A percentile compares a stretch with the other conserved stretches of the same genome.
phyloP scores from a whole-genome alignment of 2,888 invertebrate genomes.

The Andricus quercusramuli region DNA sequence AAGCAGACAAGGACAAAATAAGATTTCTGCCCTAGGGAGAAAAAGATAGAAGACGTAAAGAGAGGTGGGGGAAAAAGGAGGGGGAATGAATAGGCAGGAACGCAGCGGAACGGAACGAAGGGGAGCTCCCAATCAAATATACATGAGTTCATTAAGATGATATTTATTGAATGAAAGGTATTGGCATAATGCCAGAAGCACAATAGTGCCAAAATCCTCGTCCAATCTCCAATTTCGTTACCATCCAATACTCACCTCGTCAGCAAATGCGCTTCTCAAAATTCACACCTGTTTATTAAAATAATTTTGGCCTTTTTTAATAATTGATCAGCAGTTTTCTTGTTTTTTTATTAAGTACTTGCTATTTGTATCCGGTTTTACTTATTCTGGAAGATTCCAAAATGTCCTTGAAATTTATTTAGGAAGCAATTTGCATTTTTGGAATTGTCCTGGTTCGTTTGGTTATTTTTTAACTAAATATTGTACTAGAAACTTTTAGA shows the following conservation, averaged over 20 bases:
- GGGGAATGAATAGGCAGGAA: conserved; percentile 51
- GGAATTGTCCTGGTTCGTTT: too few relatives aligned
- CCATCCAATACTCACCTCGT: not conserved
- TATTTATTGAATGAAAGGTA: conserved; percentile 72
- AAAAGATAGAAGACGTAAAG: conserved; percentile 16
- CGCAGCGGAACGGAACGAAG: conserved; percentile 48
- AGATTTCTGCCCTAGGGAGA: not conserved
- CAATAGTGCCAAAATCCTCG: conserved; percentile 70
- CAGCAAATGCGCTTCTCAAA: not conserved
- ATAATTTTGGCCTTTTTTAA: not conserved
- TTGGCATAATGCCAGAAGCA: conserved; percentile 69
- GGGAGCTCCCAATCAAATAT: conserved; percentile 69
- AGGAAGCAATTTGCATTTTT: too few relatives aligned
- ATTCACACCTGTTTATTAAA: not conserved
- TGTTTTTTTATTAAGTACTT: too few relatives aligned
- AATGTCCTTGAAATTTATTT: too few relatives aligned
- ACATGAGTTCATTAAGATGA: conserved; percentile 73
- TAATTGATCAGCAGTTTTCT: too few relatives aligned
- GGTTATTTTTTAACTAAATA: too few relatives aligned
- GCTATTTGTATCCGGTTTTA: too few relatives aligned
- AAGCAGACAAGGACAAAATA: conserved; percentile 21
- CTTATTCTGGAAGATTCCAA: too few relatives aligned
- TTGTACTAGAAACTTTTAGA: too few relatives aligned
- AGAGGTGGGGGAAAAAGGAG: conserved; percentile 9
- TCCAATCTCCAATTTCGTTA: conserved; percentile 55